Evolutionary conservation across 2,888 invertebrate genomes (phyloP).

Genomic region (Trissoscelio sp.): DNA sequence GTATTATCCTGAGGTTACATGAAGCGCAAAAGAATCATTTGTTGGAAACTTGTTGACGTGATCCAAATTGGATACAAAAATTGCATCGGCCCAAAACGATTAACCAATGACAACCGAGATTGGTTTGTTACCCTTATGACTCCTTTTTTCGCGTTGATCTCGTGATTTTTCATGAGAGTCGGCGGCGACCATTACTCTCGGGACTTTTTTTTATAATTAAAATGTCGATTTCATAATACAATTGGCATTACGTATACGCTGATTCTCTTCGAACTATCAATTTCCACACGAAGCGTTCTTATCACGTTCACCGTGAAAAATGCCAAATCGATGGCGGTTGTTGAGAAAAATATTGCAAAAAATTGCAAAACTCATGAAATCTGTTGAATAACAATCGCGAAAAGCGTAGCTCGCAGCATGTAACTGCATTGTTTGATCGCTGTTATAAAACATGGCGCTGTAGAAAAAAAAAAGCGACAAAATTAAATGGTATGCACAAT

Average conservation of each 20-base stretch:
- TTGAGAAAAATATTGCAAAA: conserved; percentile 34
- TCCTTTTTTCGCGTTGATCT: conserved; percentile 19
- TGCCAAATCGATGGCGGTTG: conserved; percentile 14
- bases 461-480: conserved; percentile 31
- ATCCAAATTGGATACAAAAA: conserved; percentile 46
- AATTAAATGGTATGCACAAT: conserved; percentile 46
- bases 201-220: conserved; percentile 33
- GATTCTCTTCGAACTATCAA: conserved; percentile 19
- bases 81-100: conserved; percentile 23
- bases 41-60: conserved; percentile 29
- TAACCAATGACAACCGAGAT: conserved; percentile 44
- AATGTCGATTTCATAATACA: conserved; percentile 15
- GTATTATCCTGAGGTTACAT: conserved; percentile 10
- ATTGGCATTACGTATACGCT: not conserved
- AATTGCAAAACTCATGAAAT: conserved; percentile 36
- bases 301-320: conserved; percentile 31
- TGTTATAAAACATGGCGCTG: conserved; percentile 32
- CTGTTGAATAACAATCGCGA: conserved; percentile 21
- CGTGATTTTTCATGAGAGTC: conserved; percentile 30
- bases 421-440: conserved; percentile 24
- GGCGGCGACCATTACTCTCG: not conserved
- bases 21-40: conserved; percentile 29
- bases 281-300: conserved; percentile 19
- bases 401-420: not conserved
- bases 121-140: conserved; percentile 40